Base-by-base conservation (phyloP, 2,113 vertebrate species). In the Cynoglossus semilaevis region DNA sequence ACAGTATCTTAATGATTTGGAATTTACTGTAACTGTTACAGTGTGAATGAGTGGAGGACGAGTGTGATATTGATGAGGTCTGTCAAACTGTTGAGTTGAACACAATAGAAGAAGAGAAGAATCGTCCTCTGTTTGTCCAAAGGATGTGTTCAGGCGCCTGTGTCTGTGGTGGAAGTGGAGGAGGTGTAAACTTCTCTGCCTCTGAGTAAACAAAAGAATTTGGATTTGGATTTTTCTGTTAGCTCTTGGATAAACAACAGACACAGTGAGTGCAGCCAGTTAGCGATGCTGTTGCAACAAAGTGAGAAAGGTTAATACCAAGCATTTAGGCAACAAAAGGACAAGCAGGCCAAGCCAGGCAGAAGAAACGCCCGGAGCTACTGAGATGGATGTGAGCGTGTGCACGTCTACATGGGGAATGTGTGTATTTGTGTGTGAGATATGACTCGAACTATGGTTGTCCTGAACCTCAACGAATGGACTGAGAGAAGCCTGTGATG, bases 261-360 rank as follows among this genome's bases (percentile, higher is more conserved):
- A 56, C 7, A 29, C 22, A 29, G 22, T 29, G 44, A 61, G 37
- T 67, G 46, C 43, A 12, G 29, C 29, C 51, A 53, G 52, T 58
- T 13, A 37, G 57, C 63, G 61, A 51, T 49, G 52, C 66, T 76
- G 48, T 71, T 60, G 53, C 16, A 34, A 63, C 54, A 56, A 55
- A 78, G 62, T 19, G 40, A 4, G 34, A 67, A 59, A 74, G 68
- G 57, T 63, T 66, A 83, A 37, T n/a, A 67, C 63, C 35, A 68
- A 70, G 59, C 72, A 74, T 79, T 83, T 70, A 63, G 51, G 67
- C 74, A 83, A 75, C 55, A 35, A 82, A 61, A 82, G 67, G 74
- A 86, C 74, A 84, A 85, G 73, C 76, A 83, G 74, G 69, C 83
- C 79, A 80, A 88, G 65, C 79, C 83, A 82, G 83, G 86, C 85